These are phyloP conservation scores for Strongylocentrotus purpuratus DNA, from an alignment of 35 echinoderm and acorn worm genomes.

Conservation along the genomic window DNA sequence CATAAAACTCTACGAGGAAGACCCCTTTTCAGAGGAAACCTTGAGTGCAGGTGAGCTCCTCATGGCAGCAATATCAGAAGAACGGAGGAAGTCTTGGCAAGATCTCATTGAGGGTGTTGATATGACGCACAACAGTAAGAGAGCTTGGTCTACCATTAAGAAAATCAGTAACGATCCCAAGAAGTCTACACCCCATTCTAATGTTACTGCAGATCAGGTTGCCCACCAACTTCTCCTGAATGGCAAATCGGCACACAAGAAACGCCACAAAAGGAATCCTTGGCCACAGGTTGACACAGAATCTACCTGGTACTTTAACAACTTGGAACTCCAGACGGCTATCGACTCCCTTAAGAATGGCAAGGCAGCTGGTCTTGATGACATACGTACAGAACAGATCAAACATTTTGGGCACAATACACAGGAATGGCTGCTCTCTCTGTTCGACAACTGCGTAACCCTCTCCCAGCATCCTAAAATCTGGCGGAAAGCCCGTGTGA, in stretches of 20 bases:
- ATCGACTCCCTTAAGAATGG: slow-evolving; percentile 44
- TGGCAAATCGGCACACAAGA: slow-evolving; percentile 23
- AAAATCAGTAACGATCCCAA: slow-evolving; percentile 54
- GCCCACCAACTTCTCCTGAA: slow-evolving; percentile 35
- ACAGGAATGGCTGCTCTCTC: neutral
- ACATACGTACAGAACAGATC: neutral
- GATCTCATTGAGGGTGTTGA: slow-evolving; percentile 29
- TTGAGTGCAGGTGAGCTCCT: slow-evolving; percentile 40
- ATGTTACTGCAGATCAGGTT: slow-evolving; percentile 29
- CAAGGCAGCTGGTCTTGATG: slow-evolving; percentile 50
- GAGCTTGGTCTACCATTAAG: slow-evolving; percentile 49
- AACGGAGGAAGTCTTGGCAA: slow-evolving; percentile 53
- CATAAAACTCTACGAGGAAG: slow-evolving; percentile 18
- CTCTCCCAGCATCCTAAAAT: neutral
- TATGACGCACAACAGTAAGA: slow-evolving; percentile 34
- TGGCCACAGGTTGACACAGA: neutral
- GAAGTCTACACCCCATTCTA: slow-evolving; percentile 22
- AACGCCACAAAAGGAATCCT: neutral
- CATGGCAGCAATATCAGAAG: slow-evolving; percentile 37
- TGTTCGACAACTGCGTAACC: neutral
- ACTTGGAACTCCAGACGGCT: neutral
- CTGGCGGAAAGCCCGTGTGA: neutral
- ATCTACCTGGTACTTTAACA: neutral
- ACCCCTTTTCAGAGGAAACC: slow-evolving; percentile 42
- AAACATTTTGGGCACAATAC: neutral